Base-by-base conservation (phyloP, 92 coral and sea anemone genomes). In the Porites evermanni region DNA sequence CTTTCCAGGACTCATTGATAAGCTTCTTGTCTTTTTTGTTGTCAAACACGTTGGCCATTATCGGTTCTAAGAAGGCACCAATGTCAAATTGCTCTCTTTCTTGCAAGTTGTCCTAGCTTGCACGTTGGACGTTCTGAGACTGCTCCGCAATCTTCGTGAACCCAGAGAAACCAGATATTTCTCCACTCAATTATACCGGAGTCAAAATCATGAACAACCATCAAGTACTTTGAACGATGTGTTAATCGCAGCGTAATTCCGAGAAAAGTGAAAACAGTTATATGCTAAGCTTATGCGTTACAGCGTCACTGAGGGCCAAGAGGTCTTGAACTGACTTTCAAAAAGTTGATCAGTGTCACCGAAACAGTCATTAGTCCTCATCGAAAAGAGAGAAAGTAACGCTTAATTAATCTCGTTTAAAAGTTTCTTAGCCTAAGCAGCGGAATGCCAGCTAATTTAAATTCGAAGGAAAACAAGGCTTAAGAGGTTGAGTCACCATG, bases 41-140 rank as follows among this genome's bases (percentile, higher is more conserved):
- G 53, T 14, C 80, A 17, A 74, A 64, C 54, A 83, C 64, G 59
- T 50, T 83, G 24, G 87, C 73, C 87, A 74, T 83, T 60, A 14
- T 10, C 53, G 16, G 29, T 59, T 44, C 12, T 60, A 4, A 61
- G 47, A 38, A 0, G 47, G 47, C 47, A 0, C 47, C 47, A 38
- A 38, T 38, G 47, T 38, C 47, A 38, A 38, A 38, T 38, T 38
- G 47, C 47, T 38, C 47, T 4, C 47, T 38, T 38, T 38, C 6
- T 4, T 38, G 6, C 47, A 38, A 38, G 47, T 38, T 38, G 47
- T 38, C 47, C 47, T 4, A 38, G 44, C 4, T 38, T 3, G 47
- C 47, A 38, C 47, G 47, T 38, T 38, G 47, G 47, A 38, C 47
- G 32, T 29, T 38, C 47, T 38, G 47, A 38, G 7, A 38, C 60